These are phyloP conservation scores for Eueides isabella DNA, from an alignment of 1,140 invertebrate genomes.

Conservation along the genomic window DNA sequence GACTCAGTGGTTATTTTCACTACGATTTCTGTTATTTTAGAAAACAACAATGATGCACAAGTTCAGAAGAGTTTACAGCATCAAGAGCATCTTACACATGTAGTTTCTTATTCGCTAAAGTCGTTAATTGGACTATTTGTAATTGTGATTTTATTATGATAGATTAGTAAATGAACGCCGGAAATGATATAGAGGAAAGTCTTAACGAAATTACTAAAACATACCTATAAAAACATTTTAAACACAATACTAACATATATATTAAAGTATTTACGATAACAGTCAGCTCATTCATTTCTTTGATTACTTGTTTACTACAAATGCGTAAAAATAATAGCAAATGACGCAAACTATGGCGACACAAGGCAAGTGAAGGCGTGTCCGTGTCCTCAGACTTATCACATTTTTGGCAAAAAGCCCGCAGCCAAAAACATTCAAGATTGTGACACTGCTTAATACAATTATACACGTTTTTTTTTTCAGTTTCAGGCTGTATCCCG, in stretches of 20 bases:
- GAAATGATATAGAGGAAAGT: too few relatives aligned
- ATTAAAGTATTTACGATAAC: background rate
- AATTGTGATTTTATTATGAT: background rate
- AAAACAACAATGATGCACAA: background rate
- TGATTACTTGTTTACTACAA: constrained; percentile 30
- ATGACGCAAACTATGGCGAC: constrained; percentile 36
- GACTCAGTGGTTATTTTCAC: constrained; percentile 4
- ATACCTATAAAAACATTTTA: background rate
- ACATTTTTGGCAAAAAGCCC: constrained; percentile 30
- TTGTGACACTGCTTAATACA: constrained; percentile 20
- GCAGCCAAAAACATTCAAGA: constrained; percentile 4
- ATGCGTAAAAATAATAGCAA: constrained; percentile 32
- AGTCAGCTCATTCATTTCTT: background rate
- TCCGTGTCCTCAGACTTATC: constrained; percentile 3
- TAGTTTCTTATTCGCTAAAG: too few relatives aligned
- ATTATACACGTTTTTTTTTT: background rate
- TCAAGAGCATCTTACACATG: background rate
- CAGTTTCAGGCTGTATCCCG: too few relatives aligned
- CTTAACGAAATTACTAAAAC: too few relatives aligned
- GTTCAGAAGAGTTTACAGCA: background rate
- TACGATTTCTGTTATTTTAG: background rate
- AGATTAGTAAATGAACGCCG: too few relatives aligned
- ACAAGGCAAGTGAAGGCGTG: constrained; percentile 32
- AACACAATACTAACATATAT: background rate
- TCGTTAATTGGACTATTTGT: background rate